Evolutionary conservation across 2,797 vertebrate genomes (phyloP), one percentile per base, ranked within the genome.

Genomic region (Jordanella pulchra): DNA sequence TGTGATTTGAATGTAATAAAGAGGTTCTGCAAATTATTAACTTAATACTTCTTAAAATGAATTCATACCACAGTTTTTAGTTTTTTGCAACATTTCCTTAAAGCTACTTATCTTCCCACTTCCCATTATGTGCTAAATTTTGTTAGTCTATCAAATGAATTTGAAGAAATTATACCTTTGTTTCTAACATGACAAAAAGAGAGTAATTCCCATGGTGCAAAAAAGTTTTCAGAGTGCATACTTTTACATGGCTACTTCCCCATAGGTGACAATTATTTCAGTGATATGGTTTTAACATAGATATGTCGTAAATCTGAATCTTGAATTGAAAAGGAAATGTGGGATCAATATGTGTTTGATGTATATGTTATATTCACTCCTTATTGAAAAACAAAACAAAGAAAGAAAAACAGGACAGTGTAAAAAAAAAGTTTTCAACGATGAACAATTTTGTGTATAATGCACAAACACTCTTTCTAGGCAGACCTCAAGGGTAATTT

Each of bases 381-480:
- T 45, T 15, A 28, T 21, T 27, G 48, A 54, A 69, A 4, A 61
- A 44, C 4, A 61, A 65, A 48, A 45, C 3, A 47, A 42, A 21
- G 69, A 48, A 35, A 66, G 42, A 35, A 51, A 23, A 44, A 27
- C 15, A 56, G 58, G n/a, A 39, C 5, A 47, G 17, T 18, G 42
- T 69, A 12, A 65, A 67, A 61, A 23, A 56, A n/a, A n/a, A n/a
- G n/a, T n/a, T n/a, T n/a, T n/a, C 35, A 44, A 11, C 35, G 63
- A 68, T 12, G 25, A 66, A 30, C 25, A 53, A 27, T 64, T 65
- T 56, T n/a, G 14, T 15, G 27, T 69, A 75, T 55, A 32, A 73
- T 45, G 48, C 39, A 45, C 44, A 50, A 14, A 60, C 7, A 25
- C n/a, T 7, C 32, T 61, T 42, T 65, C 51, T 3, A 14, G 17